These are phyloP conservation scores for Etia nguti DNA, from an alignment of 2,113 vertebrate species.

Conservation along the genomic window DNA sequence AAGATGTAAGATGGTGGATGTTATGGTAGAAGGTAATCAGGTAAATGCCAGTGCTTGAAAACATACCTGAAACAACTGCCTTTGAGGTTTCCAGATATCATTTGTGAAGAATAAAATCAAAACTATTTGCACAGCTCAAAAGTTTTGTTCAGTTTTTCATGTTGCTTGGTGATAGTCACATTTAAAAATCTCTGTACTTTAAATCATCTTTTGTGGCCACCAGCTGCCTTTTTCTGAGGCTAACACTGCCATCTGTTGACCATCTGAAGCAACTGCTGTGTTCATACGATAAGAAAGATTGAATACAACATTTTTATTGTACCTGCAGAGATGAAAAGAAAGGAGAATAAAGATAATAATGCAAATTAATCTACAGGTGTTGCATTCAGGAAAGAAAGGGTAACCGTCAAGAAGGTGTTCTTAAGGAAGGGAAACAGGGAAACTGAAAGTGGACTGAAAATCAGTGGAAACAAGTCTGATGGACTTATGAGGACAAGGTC, in stretches of 20 bases:
- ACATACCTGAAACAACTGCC: not conserved
- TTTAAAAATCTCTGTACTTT: not conserved
- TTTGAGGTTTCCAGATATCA: not conserved
- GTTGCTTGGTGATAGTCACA: not conserved
- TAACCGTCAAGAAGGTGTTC: not conserved
- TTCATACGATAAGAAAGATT: not conserved
- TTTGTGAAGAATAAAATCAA: not conserved
- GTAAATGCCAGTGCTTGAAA: not conserved
- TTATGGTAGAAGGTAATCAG: not conserved
- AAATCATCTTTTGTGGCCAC: not conserved
- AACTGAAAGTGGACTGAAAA: not conserved
- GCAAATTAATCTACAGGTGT: not conserved
- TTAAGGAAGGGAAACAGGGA: not conserved
- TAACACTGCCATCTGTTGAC: slow-evolving; percentile 54
- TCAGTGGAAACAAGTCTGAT: not conserved
- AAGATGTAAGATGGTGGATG: not conserved
- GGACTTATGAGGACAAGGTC: not conserved
- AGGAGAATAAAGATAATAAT: not conserved
- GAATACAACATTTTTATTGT: not conserved
- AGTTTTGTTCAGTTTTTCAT: not conserved
- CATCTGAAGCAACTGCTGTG: not conserved
- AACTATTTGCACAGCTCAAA: not conserved
- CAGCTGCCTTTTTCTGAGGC: not conserved
- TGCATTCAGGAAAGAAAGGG: not conserved
- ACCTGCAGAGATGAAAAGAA: not conserved